Conservation (phyloP, 2,797 vertebrate species). For the Typhlichthys subterraneus region DNA sequence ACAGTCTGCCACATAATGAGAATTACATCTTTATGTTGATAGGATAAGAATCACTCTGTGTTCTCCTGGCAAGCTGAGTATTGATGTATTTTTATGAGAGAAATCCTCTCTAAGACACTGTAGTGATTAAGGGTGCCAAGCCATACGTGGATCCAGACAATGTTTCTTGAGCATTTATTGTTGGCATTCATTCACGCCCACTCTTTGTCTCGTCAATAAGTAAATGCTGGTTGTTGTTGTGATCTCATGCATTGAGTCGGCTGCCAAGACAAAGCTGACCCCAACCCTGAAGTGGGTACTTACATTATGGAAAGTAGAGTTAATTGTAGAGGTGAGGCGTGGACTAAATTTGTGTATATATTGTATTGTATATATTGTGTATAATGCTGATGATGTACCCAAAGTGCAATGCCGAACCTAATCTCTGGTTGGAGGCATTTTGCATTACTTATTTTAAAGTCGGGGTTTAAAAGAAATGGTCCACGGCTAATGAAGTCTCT, state of each 20-base stretch:
- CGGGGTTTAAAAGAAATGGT: too few relatives aligned
- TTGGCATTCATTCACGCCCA: conserved; percentile 15
- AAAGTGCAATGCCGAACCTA: not conserved
- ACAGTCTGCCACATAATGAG: not conserved
- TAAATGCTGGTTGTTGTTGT: conserved; percentile 12
- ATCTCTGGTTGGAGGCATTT: not conserved
- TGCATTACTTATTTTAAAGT: not conserved
- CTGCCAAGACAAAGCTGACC: conserved; percentile 6
- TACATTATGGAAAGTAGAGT: not conserved
- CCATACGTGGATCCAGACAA: not conserved
- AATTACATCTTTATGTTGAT: not conserved
- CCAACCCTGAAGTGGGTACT: conserved; percentile 7
- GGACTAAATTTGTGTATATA: not conserved
- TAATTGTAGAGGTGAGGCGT: not conserved
- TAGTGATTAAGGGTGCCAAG: conserved; percentile 15
- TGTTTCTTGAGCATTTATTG: conserved; percentile 8
- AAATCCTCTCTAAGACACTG: not conserved
- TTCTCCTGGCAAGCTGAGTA: not conserved
- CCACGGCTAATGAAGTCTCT: too few relatives aligned
- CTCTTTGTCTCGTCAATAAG: conserved; percentile 42
- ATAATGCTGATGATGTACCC: not conserved
- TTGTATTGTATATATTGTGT: not conserved
- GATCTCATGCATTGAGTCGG: conserved; percentile 24
- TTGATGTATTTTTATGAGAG: not conserved
- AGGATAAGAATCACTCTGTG: too few relatives aligned